Conservation (phyloP, 2,797 vertebrate genomes). For the Chloroceryle inda region DNA sequence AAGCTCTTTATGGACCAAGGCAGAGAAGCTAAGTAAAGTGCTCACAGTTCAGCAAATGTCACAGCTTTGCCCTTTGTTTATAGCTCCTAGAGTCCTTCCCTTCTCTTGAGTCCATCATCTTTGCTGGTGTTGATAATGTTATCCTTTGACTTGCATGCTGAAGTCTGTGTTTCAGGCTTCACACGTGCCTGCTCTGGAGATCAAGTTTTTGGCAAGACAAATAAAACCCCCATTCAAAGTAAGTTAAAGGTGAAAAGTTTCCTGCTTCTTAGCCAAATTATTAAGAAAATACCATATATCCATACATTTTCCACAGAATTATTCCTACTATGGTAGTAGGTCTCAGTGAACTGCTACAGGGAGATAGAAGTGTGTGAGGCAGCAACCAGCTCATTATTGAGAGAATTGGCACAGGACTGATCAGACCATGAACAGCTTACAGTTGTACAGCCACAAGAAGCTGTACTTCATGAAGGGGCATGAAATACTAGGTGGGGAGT, state of each 20-base stretch:
- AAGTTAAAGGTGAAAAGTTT: neutral
- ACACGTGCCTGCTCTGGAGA: neutral
- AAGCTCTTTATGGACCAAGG: neutral
- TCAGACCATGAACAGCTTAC: neutral
- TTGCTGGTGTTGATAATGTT: neutral
- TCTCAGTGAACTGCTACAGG: neutral
- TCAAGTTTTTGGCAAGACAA: neutral
- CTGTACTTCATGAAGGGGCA: neutral
- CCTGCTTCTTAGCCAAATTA: neutral
- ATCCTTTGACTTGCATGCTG: neutral
- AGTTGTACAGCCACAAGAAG: neutral
- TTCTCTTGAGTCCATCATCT: neutral
- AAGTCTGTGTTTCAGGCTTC: neutral
- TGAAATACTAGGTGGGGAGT: neutral
- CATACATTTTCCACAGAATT: neutral
- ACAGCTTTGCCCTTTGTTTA: neutral
- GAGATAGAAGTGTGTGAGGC: neutral
- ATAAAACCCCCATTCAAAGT: neutral
- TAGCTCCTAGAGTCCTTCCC: neutral
- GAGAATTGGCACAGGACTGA: neutral
- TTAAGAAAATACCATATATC: neutral
- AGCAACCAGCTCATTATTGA: neutral
- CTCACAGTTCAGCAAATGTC: neutral
- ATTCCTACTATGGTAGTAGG: neutral
- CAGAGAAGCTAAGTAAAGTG: neutral